Evolutionary conservation across 2,113 vertebrate species (phyloP).

Genomic region (Sceloporus undulatus): DNA sequence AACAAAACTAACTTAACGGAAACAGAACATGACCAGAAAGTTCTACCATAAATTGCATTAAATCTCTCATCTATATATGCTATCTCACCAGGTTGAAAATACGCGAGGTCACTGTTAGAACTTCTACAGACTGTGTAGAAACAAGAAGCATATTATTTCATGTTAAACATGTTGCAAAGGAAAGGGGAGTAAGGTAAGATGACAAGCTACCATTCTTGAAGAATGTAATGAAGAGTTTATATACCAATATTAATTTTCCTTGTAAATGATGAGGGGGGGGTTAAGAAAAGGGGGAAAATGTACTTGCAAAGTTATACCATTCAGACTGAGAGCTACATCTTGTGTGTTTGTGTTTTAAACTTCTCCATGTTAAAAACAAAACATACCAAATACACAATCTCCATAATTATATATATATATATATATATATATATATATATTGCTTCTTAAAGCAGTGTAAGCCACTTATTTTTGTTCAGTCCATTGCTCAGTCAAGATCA

Average conservation of each 20-base stretch:
- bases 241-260: neutral
- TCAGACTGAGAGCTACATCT: neutral
- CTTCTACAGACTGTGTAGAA: slow-evolving; percentile 29
- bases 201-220: slow-evolving; percentile 42
- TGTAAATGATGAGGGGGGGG: neutral
- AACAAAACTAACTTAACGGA: fast-evolving
- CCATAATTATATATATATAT: neutral
- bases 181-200: neutral
- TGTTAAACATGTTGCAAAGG: neutral
- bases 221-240: slow-evolving; percentile 43
- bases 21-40: slow-evolving; percentile 1
- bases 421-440: too few relatives aligned
- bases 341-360: neutral
- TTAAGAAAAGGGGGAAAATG: neutral
- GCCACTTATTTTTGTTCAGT: neutral
- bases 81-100: slow-evolving; percentile 31
- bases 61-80: slow-evolving; percentile 35
- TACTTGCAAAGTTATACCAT: neutral
- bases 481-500: neutral
- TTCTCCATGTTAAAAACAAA: neutral
- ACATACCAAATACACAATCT: neutral
- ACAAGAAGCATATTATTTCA: slow-evolving; percentile 55
- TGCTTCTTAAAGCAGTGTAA: neutral
- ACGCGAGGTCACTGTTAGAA: slow-evolving; percentile 27
- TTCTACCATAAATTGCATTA: neutral